Conservation (phyloP, 2,113 vertebrate genomes). For the Vimba vimba region DNA sequence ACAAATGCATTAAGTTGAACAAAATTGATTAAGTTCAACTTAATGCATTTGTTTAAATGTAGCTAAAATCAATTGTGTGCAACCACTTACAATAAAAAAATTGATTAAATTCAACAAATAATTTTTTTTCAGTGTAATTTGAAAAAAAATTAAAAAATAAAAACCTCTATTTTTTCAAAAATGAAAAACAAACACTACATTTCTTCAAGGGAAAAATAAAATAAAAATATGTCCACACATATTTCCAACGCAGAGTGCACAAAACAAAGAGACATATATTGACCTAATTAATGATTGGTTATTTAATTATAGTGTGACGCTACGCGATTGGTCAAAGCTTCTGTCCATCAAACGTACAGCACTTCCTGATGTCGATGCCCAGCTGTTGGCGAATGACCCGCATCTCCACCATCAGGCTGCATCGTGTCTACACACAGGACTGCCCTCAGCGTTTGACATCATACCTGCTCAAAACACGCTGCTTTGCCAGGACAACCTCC, state of each 20-base stretch:
- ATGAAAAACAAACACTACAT: neutral
- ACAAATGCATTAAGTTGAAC: too few relatives aligned
- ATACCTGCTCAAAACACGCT: neutral
- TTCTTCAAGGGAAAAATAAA: neutral
- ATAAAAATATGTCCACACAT: neutral
- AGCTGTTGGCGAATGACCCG: conserved; percentile 48
- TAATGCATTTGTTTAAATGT: too few relatives aligned
- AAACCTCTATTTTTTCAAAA: neutral
- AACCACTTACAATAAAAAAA: too few relatives aligned
- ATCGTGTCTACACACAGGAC: conserved; percentile 4
- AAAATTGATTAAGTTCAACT: too few relatives aligned
- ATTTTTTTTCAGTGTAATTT: neutral
- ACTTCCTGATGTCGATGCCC: conserved; percentile 58
- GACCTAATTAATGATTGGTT: conserved; percentile 59
- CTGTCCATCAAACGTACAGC: conserved; percentile 56
- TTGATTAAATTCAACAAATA: too few relatives aligned
- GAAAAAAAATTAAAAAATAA: neutral
- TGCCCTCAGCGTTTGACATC: neutral
- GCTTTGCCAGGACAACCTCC: neutral
- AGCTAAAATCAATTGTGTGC: too few relatives aligned
- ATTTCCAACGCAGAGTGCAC: neutral
- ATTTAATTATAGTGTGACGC: conserved; percentile 9
- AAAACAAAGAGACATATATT: conserved; percentile 42
- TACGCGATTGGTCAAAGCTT: conserved; percentile 48
- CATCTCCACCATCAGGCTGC: conserved; percentile 35